These are phyloP conservation scores for Atherinomorus stipes DNA, from an alignment of 2,113 vertebrate genomes.

Conservation along the genomic window DNA sequence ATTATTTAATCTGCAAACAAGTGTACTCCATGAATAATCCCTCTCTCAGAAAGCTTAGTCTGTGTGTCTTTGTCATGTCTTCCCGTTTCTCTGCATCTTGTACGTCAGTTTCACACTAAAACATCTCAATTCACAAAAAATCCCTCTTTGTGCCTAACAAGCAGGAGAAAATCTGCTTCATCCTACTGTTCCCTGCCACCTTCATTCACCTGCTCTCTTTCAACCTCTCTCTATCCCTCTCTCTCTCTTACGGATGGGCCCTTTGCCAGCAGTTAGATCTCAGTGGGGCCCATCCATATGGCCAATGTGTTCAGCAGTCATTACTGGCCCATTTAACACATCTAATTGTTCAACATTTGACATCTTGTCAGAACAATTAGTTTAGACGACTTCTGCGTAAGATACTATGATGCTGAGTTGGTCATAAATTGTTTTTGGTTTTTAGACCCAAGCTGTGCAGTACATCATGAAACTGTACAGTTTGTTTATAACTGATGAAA, in stretches of 20 bases:
- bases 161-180: slow-evolving; percentile 11
- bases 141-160: background rate
- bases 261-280: slow-evolving; percentile 70
- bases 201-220: slow-evolving; percentile 26
- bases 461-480: no score
- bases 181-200: slow-evolving; percentile 1
- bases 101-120: background rate
- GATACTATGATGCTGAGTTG: slow-evolving; percentile 44
- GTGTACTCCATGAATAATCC: background rate
- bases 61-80: background rate
- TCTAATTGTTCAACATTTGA: slow-evolving; percentile 74
- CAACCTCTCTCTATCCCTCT: slow-evolving; percentile 25
- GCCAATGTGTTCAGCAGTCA: slow-evolving; percentile 60
- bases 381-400: slow-evolving; percentile 49
- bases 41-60: background rate
- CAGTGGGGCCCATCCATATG: slow-evolving; percentile 69
- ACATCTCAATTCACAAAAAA: slow-evolving; percentile 8
- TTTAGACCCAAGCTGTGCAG: no score
- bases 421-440: slow-evolving; percentile 22
- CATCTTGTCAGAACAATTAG: slow-evolving; percentile 73
- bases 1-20: no score
- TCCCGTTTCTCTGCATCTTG: background rate
- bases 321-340: slow-evolving; percentile 72
- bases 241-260: slow-evolving; percentile 43
- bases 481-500: no score